Conservation (phyloP, 2,113 vertebrate species). For the Pollachius pollachius region DNA sequence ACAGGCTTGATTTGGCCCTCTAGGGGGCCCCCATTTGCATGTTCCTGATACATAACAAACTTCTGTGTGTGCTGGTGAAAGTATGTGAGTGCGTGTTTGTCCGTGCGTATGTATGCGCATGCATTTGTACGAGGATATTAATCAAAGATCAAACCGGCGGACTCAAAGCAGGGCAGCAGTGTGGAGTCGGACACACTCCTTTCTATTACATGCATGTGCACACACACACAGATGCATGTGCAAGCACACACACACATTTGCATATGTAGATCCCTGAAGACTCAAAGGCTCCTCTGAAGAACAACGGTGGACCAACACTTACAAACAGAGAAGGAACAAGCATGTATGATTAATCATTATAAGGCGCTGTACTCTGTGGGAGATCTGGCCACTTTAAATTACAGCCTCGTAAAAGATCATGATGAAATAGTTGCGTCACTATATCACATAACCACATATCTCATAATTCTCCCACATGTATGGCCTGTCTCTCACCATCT, state of each 20-base stretch:
- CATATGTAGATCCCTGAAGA: constrained; percentile 9
- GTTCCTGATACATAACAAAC: not conserved
- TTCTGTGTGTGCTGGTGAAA: not conserved
- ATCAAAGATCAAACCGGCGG: no score
- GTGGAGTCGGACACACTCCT: no score
- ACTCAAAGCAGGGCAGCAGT: no score
- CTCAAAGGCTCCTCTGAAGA: no score
- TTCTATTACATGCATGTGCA: constrained; percentile 13
- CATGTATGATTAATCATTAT: constrained; percentile 43
- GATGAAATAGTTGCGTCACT: constrained; percentile 57
- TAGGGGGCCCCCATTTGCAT: constrained; percentile 25
- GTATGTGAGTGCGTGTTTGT: constrained; percentile 40
- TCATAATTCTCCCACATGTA: not conserved
- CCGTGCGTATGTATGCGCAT: not conserved
- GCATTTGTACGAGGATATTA: constrained; percentile 27
- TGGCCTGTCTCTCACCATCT: not conserved
- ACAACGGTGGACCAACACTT: not conserved
- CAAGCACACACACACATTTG: constrained; percentile 11
- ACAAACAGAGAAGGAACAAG: constrained; percentile 17
- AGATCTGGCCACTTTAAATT: constrained; percentile 40
- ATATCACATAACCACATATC: constrained; percentile 23
- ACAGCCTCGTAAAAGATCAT: constrained; percentile 40
- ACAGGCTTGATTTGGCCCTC: constrained; percentile 34
- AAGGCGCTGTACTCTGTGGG: constrained; percentile 33
- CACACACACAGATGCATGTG: not conserved